These are phyloP conservation scores for Musca domestica DNA, from an alignment of 1,140 invertebrate species.

Conservation along the genomic window DNA sequence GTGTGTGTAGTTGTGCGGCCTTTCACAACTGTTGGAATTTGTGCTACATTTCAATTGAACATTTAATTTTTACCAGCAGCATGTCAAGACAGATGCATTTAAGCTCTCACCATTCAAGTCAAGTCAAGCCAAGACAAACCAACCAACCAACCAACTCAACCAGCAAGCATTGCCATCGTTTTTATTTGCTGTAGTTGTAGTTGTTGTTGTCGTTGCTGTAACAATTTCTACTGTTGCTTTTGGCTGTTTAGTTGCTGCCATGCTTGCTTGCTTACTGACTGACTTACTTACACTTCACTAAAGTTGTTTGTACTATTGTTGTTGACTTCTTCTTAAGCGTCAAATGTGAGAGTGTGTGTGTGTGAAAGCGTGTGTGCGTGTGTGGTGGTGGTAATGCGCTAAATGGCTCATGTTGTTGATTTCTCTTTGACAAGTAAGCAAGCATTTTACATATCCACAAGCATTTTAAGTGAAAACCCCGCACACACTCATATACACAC, in stretches of 20 bases:
- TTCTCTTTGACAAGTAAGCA: no score
- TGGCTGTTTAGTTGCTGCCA: not conserved
- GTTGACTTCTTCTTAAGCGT: no score
- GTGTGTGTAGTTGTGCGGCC: not conserved
- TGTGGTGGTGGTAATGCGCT: not conserved
- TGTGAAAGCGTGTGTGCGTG: not conserved
- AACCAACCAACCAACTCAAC: no score
- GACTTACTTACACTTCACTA: no score
- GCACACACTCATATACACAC: not conserved
- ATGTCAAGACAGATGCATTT: conserved; percentile 12
- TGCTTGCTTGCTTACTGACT: not conserved
- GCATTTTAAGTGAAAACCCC: not conserved
- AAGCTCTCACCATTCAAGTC: not conserved
- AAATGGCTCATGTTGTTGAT: conserved; percentile 10
- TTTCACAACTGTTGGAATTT: not conserved
- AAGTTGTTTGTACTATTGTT: no score
- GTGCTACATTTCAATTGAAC: conserved; percentile 4
- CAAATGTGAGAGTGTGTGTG: no score
- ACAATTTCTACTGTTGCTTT: not conserved
- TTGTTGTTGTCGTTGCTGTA: not conserved
- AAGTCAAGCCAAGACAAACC: no score
- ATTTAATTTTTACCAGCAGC: not conserved
- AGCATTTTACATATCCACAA: not conserved
- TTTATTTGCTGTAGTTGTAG: not conserved
- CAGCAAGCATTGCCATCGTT: not conserved